Evolutionary conservation across 1,140 invertebrate genomes (phyloP).

Genomic region (Euwallacea similis): DNA sequence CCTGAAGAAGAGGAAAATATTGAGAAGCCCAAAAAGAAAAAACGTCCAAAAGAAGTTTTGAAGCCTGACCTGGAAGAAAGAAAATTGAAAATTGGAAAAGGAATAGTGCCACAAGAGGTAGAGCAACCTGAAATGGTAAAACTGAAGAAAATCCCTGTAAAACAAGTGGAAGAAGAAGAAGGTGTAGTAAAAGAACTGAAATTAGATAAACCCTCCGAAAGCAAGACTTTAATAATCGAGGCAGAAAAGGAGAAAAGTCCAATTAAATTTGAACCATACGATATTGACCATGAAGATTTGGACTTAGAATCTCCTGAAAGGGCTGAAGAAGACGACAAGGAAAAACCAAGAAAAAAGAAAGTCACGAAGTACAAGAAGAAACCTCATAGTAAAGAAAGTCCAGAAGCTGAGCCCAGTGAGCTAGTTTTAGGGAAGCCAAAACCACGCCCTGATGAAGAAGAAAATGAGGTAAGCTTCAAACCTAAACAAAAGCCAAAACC

Average conservation of each 20-base stretch:
- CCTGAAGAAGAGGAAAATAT: slow-evolving; percentile 39
- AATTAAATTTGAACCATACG: slow-evolving; percentile 40
- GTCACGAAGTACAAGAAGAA: slow-evolving; percentile 48
- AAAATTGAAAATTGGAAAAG: slow-evolving; percentile 58
- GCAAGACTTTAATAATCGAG: slow-evolving; percentile 45
- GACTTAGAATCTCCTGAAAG: slow-evolving; percentile 43
- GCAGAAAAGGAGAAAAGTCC: slow-evolving; percentile 38
- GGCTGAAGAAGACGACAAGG: slow-evolving; percentile 43
- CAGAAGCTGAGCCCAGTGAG: slow-evolving; percentile 40
- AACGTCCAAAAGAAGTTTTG: slow-evolving; percentile 45
- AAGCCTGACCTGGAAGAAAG: slow-evolving; percentile 58
- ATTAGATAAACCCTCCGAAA: slow-evolving; percentile 46
- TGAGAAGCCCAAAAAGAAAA: slow-evolving; percentile 38
- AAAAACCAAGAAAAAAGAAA: slow-evolving; percentile 38
- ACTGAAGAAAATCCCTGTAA: slow-evolving; percentile 48
- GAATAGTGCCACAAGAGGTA: slow-evolving; percentile 57
- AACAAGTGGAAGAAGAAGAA: slow-evolving; percentile 38
- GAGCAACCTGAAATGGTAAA: slow-evolving; percentile 53
- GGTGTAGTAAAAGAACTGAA: slow-evolving; percentile 47
- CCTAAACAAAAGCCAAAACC: slow-evolving; percentile 40
- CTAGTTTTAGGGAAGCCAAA: slow-evolving; percentile 39
- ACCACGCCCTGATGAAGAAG: slow-evolving; percentile 18
- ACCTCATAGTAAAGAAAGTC: slow-evolving; percentile 50
- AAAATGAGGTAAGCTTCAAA: slow-evolving; percentile 22
- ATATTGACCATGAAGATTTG: slow-evolving; percentile 40